phyloP scores from a whole-genome alignment of 2,797 vertebrate species.

The Tragopan temminckii region DNA sequence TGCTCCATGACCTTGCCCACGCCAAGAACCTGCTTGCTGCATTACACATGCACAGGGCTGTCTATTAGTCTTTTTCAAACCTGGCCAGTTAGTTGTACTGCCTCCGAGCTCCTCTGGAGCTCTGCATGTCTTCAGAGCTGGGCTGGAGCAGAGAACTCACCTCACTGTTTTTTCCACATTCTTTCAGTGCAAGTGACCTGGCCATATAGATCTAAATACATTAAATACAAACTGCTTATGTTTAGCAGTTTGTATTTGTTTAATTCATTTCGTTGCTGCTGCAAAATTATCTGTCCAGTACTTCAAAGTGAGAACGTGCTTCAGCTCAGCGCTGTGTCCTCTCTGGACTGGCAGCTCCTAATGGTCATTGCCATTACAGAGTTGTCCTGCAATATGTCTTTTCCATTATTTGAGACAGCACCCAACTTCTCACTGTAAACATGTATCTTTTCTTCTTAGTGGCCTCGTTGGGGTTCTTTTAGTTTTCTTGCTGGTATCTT shows the following conservation, averaged over 20 bases:
- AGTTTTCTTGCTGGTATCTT: background rate
- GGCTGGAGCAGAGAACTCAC: background rate
- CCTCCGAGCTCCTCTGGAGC: background rate
- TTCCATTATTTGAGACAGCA: background rate
- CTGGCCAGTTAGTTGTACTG: background rate
- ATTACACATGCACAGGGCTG: background rate
- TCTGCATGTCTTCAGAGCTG: background rate
- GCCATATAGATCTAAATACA: fast-evolving
- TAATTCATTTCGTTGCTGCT: background rate
- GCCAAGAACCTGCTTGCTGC: background rate
- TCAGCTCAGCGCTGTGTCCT: background rate
- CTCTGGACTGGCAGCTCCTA: background rate
- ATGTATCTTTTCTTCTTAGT: fast-evolving
- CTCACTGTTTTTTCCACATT: background rate
- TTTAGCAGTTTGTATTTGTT: too few species aligned
- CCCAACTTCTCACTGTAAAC: background rate
- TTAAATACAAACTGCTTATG: fast-evolving
- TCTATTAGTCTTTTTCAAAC: background rate
- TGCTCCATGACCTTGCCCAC: background rate
- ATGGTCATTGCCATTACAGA: background rate
- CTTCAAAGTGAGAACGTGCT: background rate
- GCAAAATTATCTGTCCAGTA: background rate
- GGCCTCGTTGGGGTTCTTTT: background rate
- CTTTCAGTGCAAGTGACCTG: background rate
- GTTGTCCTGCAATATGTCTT: background rate